Conservation (phyloP, 2,113 vertebrate species). For the Ceratotherium simum region DNA sequence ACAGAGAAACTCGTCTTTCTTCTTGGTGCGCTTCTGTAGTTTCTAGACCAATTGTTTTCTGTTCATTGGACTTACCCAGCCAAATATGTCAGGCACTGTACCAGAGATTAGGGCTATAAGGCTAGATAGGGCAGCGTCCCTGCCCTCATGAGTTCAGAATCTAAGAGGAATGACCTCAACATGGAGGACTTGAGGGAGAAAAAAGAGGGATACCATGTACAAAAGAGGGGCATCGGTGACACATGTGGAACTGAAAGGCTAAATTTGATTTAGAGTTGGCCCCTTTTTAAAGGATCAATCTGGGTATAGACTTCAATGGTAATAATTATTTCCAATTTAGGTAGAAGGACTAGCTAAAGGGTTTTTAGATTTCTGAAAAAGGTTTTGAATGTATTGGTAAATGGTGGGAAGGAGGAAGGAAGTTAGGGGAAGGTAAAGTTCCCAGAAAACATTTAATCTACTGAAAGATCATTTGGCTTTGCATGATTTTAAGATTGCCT, state of each 20-base stretch:
- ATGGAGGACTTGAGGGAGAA: background rate
- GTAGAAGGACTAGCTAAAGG: background rate
- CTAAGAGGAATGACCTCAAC: background rate
- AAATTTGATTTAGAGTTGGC: conserved; percentile 3
- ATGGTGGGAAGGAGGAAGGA: background rate
- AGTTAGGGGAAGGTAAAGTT: background rate
- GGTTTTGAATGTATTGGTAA: conserved; percentile 43
- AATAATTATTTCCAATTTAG: background rate
- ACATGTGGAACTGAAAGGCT: background rate
- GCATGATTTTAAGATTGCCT: conserved; percentile 2
- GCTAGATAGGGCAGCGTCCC: background rate
- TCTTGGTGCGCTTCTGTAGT: background rate
- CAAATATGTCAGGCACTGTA: background rate
- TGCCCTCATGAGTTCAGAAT: background rate
- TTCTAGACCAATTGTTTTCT: background rate
- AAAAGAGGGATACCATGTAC: no score
- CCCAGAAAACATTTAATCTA: conserved; percentile 57
- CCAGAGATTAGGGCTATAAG: background rate
- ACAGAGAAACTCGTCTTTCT: background rate
- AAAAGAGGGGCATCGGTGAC: background rate
- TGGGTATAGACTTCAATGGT: background rate
- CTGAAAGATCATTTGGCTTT: conserved; percentile 34
- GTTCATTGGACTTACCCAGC: background rate
- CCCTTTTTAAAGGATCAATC: background rate
- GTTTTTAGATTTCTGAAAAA: background rate